Conservation (phyloP, 2,113 vertebrate species). For the Candoia aspera region DNA sequence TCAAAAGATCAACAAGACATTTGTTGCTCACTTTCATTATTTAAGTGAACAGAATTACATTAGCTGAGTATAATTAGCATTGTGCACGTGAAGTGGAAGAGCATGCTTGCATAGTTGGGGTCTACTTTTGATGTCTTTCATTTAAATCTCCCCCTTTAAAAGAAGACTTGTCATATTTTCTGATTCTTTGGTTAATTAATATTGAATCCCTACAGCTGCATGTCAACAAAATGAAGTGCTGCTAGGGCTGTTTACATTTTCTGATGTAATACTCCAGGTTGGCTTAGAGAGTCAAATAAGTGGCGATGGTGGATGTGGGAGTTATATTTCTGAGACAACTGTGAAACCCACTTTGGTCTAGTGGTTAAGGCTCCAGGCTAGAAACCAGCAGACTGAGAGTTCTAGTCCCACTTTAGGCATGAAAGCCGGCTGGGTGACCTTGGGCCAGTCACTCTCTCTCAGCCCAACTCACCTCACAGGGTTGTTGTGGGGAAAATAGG, state of each 20-base stretch:
- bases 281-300: background rate
- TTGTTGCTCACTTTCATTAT: constrained; percentile 23
- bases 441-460: too few species aligned
- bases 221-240: background rate
- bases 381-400: too few species aligned
- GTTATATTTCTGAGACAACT: background rate
- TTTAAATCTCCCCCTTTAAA: background rate
- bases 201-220: background rate
- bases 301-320: background rate
- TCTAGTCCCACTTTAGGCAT: too few species aligned
- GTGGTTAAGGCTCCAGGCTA: too few species aligned
- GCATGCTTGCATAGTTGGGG: background rate
- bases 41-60: constrained; percentile 2
- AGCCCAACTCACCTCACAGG: too few species aligned
- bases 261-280: background rate
- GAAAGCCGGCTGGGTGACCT: too few species aligned
- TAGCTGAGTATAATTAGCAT: background rate
- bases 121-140: constrained; percentile 3
- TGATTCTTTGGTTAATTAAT: background rate
- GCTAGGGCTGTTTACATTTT: constrained; percentile 15
- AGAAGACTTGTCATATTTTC: constrained; percentile 10
- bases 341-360: background rate
- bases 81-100: constrained; percentile 8
- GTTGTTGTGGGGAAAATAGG: too few species aligned
- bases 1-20: background rate